Evolutionary conservation across 2,113 vertebrate genomes (phyloP).

Genomic region (Dryoscopus gambensis): DNA sequence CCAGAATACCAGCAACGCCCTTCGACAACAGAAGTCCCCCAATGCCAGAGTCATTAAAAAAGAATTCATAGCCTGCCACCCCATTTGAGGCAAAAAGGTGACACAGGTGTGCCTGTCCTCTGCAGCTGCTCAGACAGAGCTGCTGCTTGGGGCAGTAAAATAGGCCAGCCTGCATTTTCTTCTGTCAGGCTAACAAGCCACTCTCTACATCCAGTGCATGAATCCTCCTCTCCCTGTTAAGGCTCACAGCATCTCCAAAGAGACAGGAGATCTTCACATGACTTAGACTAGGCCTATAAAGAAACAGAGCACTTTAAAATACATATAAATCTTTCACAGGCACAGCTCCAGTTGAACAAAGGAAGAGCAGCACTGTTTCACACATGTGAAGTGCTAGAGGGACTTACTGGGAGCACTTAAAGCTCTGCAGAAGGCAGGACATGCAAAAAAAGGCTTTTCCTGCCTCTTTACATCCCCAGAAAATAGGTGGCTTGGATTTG

Average conservation of each 20-base stretch:
- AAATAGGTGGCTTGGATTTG: not conserved
- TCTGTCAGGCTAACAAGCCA: not conserved
- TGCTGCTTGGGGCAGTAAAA: not conserved
- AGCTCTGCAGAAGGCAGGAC: fast-evolving
- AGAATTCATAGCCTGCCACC: not conserved
- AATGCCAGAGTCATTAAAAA: not conserved
- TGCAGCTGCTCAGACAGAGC: not conserved
- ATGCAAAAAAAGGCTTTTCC: not conserved
- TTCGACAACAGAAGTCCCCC: not conserved
- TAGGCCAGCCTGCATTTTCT: not conserved
- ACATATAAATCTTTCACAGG: not conserved
- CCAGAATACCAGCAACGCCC: not conserved
- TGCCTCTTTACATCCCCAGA: not conserved
- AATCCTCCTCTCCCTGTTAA: not conserved
- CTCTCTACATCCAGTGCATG: not conserved
- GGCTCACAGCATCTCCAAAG: not conserved
- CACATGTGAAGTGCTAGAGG: not conserved
- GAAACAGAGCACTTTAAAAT: not conserved
- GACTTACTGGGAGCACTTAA: not conserved
- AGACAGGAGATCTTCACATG: not conserved
- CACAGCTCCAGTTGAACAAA: not conserved
- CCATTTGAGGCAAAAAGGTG: not conserved
- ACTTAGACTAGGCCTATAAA: not conserved
- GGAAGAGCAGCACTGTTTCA: not conserved
- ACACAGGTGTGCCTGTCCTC: not conserved